phyloP scores from a whole-genome alignment of 2,113 vertebrate genomes.

The Manacus vitellinus region DNA sequence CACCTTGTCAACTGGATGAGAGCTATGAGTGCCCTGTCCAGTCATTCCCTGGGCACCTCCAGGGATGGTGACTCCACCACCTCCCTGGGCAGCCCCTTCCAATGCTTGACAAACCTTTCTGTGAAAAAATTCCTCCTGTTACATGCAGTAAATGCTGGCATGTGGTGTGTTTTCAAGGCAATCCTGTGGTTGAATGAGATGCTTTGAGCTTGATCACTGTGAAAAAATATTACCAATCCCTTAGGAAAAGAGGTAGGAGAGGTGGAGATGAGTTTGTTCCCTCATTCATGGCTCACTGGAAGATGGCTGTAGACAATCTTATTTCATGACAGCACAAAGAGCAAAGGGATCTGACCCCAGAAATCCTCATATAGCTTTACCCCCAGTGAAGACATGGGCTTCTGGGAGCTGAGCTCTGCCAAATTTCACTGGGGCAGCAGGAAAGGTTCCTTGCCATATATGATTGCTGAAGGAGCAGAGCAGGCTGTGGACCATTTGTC shows the following conservation, averaged over 20 bases:
- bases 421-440: no score
- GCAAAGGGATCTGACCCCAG: neutral
- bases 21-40: neutral
- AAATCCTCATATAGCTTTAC: no score
- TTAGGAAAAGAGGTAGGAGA: neutral
- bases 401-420: no score
- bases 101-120: neutral
- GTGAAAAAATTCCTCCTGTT: neutral
- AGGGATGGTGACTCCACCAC: neutral
- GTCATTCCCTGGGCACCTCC: neutral
- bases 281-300: neutral
- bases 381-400: no score
- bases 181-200: neutral
- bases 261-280: neutral
- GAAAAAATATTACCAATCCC: neutral
- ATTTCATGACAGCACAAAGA: neutral
- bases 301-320: neutral
- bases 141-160: neutral
- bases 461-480: neutral
- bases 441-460: neutral
- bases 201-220: neutral
- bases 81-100: neutral
- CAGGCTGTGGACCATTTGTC: neutral
- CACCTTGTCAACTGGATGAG: neutral
- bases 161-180: neutral